phyloP scores from a whole-genome alignment of 2,888 invertebrate species.

The Aporophyla nigra region DNA sequence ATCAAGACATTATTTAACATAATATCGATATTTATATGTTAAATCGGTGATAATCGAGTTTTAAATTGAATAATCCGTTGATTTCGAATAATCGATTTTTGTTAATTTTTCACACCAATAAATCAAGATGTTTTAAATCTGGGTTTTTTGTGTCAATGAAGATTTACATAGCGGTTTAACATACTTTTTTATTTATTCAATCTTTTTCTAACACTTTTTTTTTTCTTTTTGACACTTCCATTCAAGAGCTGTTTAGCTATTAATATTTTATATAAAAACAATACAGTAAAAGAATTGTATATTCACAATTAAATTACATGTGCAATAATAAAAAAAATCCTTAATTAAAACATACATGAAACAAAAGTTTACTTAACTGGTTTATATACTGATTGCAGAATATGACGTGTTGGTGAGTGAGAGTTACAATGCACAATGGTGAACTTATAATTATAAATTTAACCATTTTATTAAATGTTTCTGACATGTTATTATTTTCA shows the following conservation, averaged over 20 bases:
- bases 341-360: no score
- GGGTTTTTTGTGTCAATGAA: conserved; percentile 18
- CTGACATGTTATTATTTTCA: no score
- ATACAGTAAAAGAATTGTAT: no score
- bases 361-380: no score
- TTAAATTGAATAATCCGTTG: conserved; percentile 56
- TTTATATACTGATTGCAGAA: no score
- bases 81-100: conserved; percentile 54
- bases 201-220: conserved; percentile 10
- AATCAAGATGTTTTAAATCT: conserved; percentile 45
- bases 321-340: no score
- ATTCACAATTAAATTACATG: no score
- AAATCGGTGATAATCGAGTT: conserved; percentile 66
- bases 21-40: conserved; percentile 75
- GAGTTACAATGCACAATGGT: no score
- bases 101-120: conserved; percentile 62
- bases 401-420: no score
- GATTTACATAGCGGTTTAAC: conserved; percentile 30
- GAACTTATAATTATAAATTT: no score
- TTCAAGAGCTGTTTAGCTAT: neutral
- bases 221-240: conserved; percentile 8
- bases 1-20: conserved; percentile 75
- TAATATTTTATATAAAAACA: no score
- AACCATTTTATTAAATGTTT: no score
- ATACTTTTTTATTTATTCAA: conserved; percentile 25